Conservation (phyloP, 2,797 vertebrate species). For the Mionectes olivaceus region DNA sequence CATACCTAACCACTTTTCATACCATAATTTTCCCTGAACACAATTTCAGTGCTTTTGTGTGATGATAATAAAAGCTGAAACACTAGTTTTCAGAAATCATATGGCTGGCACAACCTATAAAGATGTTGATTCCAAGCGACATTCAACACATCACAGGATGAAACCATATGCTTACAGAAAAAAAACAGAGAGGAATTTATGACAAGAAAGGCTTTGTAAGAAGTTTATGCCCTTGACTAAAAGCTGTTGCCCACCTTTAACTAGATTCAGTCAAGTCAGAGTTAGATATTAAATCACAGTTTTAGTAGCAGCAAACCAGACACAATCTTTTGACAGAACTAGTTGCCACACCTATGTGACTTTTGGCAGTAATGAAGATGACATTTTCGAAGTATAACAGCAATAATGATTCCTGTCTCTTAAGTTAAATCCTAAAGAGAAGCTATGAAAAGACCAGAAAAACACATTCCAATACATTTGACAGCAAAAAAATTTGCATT, state of each 20-base stretch:
- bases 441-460: not conserved
- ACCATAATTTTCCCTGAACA: not conserved
- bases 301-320: not conserved
- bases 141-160: not conserved
- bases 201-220: not conserved
- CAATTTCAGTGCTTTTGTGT: not conserved
- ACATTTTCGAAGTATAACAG: not conserved
- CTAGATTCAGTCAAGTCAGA: not conserved
- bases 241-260: not conserved
- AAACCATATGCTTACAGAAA: not conserved
- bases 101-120: slow-evolving; percentile 9
- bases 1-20: not conserved
- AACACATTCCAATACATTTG: not conserved
- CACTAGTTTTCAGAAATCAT: slow-evolving; percentile 19
- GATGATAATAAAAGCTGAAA: slow-evolving; percentile 50
- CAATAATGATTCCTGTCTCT: not conserved
- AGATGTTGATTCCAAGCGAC: slow-evolving; percentile 9
- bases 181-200: not conserved
- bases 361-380: not conserved
- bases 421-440: not conserved
- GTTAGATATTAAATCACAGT: not conserved
- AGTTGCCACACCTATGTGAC: not conserved
- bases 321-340: not conserved
- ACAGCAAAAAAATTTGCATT: not conserved
- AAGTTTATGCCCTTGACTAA: not conserved